Percentiles rank a stretch among this genome's conserved stretches.
Conservation (phyloP, 2,113 vertebrate species). For the Aptenodytes forsteri region DNA sequence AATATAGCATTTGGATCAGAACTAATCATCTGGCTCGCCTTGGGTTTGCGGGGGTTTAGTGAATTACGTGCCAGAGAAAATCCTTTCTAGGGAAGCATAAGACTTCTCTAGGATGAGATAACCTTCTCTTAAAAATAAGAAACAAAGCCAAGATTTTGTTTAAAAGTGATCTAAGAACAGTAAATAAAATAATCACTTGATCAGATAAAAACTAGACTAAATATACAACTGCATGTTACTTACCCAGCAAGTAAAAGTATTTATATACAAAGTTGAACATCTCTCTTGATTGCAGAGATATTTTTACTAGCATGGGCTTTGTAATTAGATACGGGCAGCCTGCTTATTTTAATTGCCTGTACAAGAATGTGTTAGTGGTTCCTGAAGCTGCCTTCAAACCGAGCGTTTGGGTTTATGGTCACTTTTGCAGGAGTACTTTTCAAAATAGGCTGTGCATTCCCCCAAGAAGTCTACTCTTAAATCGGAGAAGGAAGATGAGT, state of each 20-base stretch:
- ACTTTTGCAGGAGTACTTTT: neutral
- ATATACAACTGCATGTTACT: constrained; percentile 2
- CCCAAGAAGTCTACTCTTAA: neutral
- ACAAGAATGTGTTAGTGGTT: neutral
- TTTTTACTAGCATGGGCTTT: neutral
- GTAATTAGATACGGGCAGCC: neutral
- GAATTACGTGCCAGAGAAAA: neutral
- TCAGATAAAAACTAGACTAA: constrained; percentile 24
- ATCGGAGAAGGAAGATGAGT: neutral
- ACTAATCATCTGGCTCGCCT: neutral
- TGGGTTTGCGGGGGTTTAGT: neutral
- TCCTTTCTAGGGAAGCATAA: neutral
- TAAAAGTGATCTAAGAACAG: neutral
- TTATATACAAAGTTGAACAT: neutral
- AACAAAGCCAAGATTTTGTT: constrained; percentile 23
- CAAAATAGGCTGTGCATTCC: neutral
- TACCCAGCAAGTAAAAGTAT: neutral
- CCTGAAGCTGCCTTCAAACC: neutral
- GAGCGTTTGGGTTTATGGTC: neutral
- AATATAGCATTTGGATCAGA: neutral
- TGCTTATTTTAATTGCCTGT: constrained; percentile 21
- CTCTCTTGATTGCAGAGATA: constrained; percentile 4
- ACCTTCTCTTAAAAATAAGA: neutral
- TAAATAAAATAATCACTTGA: constrained; percentile 24
- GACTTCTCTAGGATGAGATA: neutral